Conservation (phyloP, 2,113 vertebrate species). For the Vombatus ursinus region DNA sequence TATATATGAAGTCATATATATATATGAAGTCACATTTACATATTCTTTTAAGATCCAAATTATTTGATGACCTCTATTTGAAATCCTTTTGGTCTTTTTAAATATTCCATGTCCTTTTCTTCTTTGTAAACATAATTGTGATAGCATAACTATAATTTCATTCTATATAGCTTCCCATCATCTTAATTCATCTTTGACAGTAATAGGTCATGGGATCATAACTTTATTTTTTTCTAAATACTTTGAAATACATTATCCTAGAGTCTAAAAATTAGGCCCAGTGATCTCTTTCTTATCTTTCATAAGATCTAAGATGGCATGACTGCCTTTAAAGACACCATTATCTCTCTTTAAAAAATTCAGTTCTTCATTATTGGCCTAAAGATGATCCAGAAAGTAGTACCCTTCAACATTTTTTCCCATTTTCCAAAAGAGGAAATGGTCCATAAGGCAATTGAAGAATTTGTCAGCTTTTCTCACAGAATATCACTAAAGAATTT, state of each 20-base stretch:
- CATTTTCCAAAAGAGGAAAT: not conserved
- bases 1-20: too few relatives aligned
- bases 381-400: not conserved
- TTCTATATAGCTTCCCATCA: not conserved
- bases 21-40: too few relatives aligned
- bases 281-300: not conserved
- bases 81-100: not conserved
- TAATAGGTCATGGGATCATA: not conserved
- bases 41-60: not conserved
- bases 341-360: not conserved
- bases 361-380: not conserved
- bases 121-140: not conserved
- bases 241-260: not conserved
- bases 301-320: not conserved
- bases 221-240: too few relatives aligned
- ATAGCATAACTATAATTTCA: not conserved
- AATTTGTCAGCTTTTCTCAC: not conserved
- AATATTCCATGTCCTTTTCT: not conserved
- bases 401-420: not conserved
- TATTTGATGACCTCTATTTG: not conserved
- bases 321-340: not conserved
- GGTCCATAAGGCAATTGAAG: not conserved
- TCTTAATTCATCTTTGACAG: not conserved
- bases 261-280: not conserved
- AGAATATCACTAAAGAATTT: not conserved